These are phyloP conservation scores for Lepidurus apus DNA, from an alignment of 1,140 invertebrate genomes.

Conservation along the genomic window DNA sequence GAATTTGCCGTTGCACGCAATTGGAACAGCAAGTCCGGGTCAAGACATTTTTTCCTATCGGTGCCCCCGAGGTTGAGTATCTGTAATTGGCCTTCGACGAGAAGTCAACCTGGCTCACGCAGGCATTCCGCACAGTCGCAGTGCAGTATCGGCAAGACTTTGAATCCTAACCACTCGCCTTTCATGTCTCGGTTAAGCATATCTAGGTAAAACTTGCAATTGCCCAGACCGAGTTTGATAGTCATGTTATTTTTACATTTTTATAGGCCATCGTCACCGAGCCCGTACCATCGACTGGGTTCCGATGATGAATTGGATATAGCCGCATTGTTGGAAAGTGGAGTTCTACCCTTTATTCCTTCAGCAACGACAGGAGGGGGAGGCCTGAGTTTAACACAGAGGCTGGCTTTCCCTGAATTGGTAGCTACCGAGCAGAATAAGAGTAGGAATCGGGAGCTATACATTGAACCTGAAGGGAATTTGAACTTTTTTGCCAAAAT, in stretches of 20 bases:
- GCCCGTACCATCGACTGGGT: background rate
- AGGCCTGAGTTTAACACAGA: slow-evolving; percentile 38
- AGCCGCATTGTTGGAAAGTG: background rate
- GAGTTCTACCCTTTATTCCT: background rate
- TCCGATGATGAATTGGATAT: background rate
- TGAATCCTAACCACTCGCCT: background rate
- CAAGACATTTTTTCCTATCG: background rate
- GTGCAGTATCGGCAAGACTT: background rate
- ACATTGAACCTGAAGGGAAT: slow-evolving; percentile 39
- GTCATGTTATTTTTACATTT: background rate
- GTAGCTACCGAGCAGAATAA: slow-evolving; percentile 35
- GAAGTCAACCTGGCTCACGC: background rate
- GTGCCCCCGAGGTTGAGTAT: background rate
- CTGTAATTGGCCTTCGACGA: slow-evolving; percentile 17
- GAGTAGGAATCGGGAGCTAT: slow-evolving; percentile 35
- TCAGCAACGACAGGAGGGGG: background rate
- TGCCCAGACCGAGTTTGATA: background rate
- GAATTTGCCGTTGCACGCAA: background rate
- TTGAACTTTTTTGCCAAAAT: slow-evolving; percentile 41
- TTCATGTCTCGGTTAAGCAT: slow-evolving; percentile 20
- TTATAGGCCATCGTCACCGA: slow-evolving; percentile 16
- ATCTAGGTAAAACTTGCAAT: background rate
- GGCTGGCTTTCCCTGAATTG: slow-evolving; percentile 38
- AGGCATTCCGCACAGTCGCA: slow-evolving; percentile 20
- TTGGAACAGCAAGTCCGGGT: background rate